Evolutionary conservation across 2,797 vertebrate species (phyloP).

Genomic region (Epinephelus awoara): DNA sequence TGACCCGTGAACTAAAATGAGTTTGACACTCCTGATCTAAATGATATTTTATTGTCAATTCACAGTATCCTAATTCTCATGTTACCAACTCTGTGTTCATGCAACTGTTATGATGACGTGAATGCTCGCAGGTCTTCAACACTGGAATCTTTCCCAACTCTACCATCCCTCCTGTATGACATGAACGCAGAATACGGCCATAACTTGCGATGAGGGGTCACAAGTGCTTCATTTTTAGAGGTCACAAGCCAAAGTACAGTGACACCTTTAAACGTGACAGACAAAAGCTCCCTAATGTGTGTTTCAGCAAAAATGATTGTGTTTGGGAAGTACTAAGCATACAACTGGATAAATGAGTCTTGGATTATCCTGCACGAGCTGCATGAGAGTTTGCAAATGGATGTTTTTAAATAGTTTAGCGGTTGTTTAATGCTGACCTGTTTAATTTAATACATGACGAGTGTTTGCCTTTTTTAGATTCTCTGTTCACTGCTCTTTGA

Average conservation of each 20-base stretch:
- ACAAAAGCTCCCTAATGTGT: neutral
- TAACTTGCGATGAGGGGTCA: neutral
- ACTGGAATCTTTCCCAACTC: neutral
- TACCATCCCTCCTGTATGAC: neutral
- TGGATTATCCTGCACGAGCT: no score
- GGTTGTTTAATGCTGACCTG: no score
- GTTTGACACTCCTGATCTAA: no score
- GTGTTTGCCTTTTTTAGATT: no score
- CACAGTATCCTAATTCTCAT: neutral
- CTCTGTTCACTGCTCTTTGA: no score
- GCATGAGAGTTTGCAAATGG: no score
- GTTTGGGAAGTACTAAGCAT: no score
- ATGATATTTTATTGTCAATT: neutral
- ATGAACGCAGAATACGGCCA: neutral
- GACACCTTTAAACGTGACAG: slow-evolving; percentile 5
- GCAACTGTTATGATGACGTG: neutral
- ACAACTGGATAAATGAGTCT: no score
- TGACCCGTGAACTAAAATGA: no score
- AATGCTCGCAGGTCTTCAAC: neutral
- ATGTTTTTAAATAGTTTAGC: no score
- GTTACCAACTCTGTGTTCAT: neutral
- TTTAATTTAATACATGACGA: no score
- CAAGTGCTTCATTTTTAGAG: neutral
- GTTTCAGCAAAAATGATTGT: neutral
- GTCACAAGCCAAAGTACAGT: slow-evolving; percentile 4